phyloP scores from a whole-genome alignment of 2,797 vertebrate species.

The Notamacropus eugenii region DNA sequence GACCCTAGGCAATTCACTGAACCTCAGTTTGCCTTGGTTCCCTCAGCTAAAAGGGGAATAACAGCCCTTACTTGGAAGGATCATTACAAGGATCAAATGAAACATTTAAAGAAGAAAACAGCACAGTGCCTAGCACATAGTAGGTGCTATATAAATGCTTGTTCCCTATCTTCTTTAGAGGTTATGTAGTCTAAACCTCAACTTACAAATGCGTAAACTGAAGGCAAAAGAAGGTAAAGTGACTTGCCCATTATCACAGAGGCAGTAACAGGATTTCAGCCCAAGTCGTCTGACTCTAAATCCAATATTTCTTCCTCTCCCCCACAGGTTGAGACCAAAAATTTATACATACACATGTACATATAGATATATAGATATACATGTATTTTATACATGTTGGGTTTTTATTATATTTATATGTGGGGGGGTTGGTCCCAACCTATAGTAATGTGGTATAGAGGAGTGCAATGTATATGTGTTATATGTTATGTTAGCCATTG shows the following conservation, averaged over 20 bases:
- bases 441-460: not conserved
- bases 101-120: not conserved
- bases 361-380: no score
- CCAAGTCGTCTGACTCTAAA: not conserved
- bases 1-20: not conserved
- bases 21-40: not conserved
- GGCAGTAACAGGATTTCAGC: no score
- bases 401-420: not conserved
- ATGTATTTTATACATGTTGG: not conserved
- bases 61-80: not conserved
- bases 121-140: not conserved
- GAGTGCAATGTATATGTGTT: not conserved
- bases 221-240: not conserved
- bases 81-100: not conserved
- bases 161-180: not conserved
- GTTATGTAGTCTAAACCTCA: not conserved
- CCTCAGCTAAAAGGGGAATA: no score
- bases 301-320: not conserved
- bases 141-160: not conserved
- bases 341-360: no score
- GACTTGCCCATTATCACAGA: not conserved
- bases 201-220: not conserved
- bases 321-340: not conserved
- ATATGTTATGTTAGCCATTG: not conserved
- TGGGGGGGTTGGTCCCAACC: no score